Conservation (phyloP, 2,888 invertebrate species). For the Slavum lentiscoides region DNA sequence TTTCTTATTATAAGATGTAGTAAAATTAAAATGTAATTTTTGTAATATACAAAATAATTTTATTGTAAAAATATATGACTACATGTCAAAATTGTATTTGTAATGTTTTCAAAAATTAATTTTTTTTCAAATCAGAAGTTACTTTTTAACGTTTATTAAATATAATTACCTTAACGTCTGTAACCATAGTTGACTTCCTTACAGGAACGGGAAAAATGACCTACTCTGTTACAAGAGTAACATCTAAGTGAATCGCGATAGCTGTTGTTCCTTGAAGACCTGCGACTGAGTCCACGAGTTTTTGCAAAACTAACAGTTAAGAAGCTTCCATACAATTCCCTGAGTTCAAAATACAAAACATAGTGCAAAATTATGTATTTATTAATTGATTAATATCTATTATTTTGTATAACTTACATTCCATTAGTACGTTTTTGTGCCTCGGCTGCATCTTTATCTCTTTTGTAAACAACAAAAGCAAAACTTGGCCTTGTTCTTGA, state of each 20-base stretch:
- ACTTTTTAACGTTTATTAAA: slow-evolving; percentile 4
- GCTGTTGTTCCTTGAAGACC: slow-evolving; percentile 53
- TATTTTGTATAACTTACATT: slow-evolving; percentile 50
- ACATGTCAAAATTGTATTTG: not conserved
- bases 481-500: slow-evolving; percentile 55
- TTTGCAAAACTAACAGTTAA: slow-evolving; percentile 55
- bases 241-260: slow-evolving; percentile 54
- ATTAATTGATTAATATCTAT: not conserved
- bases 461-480: slow-evolving; percentile 55
- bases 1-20: slow-evolving; percentile 1
- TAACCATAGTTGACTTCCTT: slow-evolving; percentile 55
- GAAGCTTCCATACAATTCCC: slow-evolving; percentile 55
- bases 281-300: slow-evolving; percentile 55
- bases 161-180: slow-evolving; percentile 53
- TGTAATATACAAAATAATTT: not conserved
- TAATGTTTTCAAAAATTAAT: not conserved
- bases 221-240: slow-evolving; percentile 55
- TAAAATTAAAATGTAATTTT: slow-evolving; percentile 13
- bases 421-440: slow-evolving; percentile 55
- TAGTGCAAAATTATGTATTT: not conserved
- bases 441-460: slow-evolving; percentile 55
- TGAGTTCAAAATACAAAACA: slow-evolving; percentile 8
- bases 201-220: slow-evolving; percentile 56
- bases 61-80: not conserved
- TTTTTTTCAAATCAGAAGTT: not conserved